Evolutionary conservation across 1,140 invertebrate species (phyloP).

Genomic region (Hirudo medicinalis): DNA sequence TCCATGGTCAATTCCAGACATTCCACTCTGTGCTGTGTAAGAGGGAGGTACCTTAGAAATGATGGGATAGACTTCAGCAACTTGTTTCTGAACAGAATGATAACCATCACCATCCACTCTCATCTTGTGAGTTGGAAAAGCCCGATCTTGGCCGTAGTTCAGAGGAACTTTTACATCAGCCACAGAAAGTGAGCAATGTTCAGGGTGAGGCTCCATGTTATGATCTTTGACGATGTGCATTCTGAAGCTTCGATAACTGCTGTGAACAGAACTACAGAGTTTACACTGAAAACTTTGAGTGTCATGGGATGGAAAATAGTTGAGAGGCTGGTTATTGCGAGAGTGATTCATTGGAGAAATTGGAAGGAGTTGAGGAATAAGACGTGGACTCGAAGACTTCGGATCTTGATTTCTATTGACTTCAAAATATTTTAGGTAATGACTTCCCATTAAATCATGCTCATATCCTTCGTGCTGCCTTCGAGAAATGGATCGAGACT

Average conservation of each 20-base stretch:
- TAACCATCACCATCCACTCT: neutral
- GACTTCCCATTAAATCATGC: no score
- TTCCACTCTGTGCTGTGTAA: neutral
- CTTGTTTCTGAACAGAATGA: slow-evolving; percentile 3
- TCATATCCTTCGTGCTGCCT: no score
- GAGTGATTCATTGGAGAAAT: neutral
- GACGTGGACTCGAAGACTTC: neutral
- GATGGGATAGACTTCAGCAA: slow-evolving; percentile 11
- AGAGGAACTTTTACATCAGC: neutral
- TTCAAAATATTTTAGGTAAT: no score
- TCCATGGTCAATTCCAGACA: no score
- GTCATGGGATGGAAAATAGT: neutral
- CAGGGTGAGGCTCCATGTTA: slow-evolving; percentile 18
- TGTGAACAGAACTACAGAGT: slow-evolving; percentile 18
- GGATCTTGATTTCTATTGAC: neutral
- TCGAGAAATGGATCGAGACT: no score
- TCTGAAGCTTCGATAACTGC: slow-evolving; percentile 20
- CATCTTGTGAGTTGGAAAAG: neutral
- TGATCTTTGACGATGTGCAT: slow-evolving; percentile 22
- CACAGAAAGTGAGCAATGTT: slow-evolving; percentile 8
- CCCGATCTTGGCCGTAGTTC: neutral
- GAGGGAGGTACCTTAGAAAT: neutral
- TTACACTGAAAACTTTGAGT: slow-evolving; percentile 21
- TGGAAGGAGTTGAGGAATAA: slow-evolving; percentile 10
- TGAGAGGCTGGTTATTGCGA: no score